Conservation (phyloP, 2,888 invertebrate species). For the Unio pictorum region DNA sequence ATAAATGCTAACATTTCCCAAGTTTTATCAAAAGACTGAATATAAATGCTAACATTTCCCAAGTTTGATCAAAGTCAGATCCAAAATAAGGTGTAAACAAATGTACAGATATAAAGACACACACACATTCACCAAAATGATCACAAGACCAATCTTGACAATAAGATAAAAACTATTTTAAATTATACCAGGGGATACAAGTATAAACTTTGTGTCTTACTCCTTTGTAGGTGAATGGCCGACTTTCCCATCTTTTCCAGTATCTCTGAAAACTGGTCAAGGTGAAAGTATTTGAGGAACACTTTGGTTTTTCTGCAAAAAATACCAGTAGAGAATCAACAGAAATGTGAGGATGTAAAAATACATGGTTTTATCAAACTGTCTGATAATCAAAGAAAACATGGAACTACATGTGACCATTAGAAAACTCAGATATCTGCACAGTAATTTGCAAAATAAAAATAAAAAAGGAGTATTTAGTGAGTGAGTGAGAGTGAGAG, state of each 20-base stretch:
- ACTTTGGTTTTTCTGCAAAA: constrained; percentile 64
- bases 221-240: constrained; percentile 61
- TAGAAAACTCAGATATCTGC: no score
- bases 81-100: not conserved
- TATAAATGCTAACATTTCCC: no score
- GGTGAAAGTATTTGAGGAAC: constrained; percentile 66
- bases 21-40: no score
- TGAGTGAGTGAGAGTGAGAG: no score
- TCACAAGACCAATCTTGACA: not conserved
- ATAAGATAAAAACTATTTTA: not conserved
- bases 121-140: no score
- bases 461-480: no score
- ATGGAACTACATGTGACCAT: not conserved
- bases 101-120: not conserved
- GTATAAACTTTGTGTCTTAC: constrained; percentile 23
- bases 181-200: not conserved
- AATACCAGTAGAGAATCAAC: constrained; percentile 2
- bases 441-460: no score
- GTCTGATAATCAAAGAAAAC: not conserved
- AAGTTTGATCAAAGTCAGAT: not conserved
- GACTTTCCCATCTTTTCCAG: constrained; percentile 55
- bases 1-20: no score
- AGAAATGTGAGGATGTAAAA: not conserved
- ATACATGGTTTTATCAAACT: not conserved
- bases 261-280: constrained; percentile 63